A percentile compares a stretch with the other conserved stretches of the same genome.
phyloP scores from a whole-genome alignment of 2,888 invertebrate species.

The Lordiphosa fenestrarum region DNA sequence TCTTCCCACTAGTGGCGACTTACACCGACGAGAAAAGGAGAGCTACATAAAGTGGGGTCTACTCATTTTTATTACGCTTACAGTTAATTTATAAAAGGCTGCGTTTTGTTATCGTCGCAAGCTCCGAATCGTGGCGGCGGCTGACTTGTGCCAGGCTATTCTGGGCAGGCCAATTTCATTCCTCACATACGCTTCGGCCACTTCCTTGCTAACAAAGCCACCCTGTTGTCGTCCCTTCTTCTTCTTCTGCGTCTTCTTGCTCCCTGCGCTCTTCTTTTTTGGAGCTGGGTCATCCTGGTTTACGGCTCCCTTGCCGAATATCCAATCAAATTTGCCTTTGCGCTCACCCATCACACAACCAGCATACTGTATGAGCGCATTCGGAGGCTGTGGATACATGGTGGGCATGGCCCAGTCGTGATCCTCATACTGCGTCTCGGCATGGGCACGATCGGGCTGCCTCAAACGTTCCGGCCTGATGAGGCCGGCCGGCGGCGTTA shows the following conservation, averaged over 20 bases:
- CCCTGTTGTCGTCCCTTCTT: constrained; percentile 20
- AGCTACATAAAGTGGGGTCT: too few species aligned
- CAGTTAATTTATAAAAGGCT: constrained; percentile 2
- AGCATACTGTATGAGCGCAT: constrained; percentile 59
- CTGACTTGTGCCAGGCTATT: constrained; percentile 30
- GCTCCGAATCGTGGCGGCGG: not conserved
- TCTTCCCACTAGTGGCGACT: too few species aligned
- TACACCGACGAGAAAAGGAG: too few species aligned
- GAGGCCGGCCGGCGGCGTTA: constrained; percentile 86
- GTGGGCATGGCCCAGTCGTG: constrained; percentile 81
- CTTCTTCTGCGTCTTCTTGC: constrained; percentile 18
- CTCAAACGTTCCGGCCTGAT: constrained; percentile 83
- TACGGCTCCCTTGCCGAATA: constrained; percentile 49
- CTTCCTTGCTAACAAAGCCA: constrained; percentile 22
- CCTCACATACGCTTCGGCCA: not conserved
- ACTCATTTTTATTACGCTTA: not conserved
- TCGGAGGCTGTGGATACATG: constrained; percentile 62
- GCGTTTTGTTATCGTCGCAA: not conserved
- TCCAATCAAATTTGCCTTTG: constrained; percentile 39
- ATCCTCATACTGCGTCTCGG: constrained; percentile 84
- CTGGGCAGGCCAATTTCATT: not conserved
- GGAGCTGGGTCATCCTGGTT: constrained; percentile 30
- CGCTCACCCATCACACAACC: constrained; percentile 68
- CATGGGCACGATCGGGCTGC: constrained; percentile 81
- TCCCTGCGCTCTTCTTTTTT: constrained; percentile 20